Base-by-base conservation (phyloP, 2,888 invertebrate genomes). In the Nesidiocoris tenuis region DNA sequence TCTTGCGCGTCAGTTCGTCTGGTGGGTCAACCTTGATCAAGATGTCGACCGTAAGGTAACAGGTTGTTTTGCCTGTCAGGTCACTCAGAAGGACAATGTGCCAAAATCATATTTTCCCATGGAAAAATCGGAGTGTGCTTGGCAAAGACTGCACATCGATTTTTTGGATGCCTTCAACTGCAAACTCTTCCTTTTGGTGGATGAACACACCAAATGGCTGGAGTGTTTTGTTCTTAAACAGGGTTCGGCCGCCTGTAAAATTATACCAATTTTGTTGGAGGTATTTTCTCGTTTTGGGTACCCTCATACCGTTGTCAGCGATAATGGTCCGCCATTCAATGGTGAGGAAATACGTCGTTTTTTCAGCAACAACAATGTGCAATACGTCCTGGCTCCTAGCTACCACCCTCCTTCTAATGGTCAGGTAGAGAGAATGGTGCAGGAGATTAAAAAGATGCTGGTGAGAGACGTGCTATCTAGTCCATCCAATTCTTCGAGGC, bases 11-110 rank as follows among this genome's bases (percentile, higher is more conserved):
- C 22, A 21, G 16, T 56, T n/a, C 17, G 68, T 68, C 2, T 70
- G 57, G 70, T 70, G 70, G 70, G 22, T 23, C 2, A 57, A 17
- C 16, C 7, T 70, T 16, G 70, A 70, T 16, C 2, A 61, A 9
- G 22, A 9, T 23, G 57, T 70, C 5, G 70, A 70, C 21, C n/a
- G 23, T 21, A 63, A 63, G 12, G 39, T 39, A 39, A 7, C 39
- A 39, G 39, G 39, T 19, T 61, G 61, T 61, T 12, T 19, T 18
- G 19, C 61, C 2, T 18, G 61, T 22, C 61, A 61, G 21, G 19
- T 61, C 17, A 61, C 61, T 3, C 61, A 61, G 19, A 61, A 61
- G 2, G 61, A 61, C 12, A 22, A 2, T 19, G 19, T 61, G 2
- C 61, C 61, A 18, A 18, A 22, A 12, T 17, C 19, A 7, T 61